Percentiles rank a stretch among this genome's conserved stretches.
phyloP scores from a whole-genome alignment of 2,888 invertebrate genomes.

The Clivina fossor region DNA sequence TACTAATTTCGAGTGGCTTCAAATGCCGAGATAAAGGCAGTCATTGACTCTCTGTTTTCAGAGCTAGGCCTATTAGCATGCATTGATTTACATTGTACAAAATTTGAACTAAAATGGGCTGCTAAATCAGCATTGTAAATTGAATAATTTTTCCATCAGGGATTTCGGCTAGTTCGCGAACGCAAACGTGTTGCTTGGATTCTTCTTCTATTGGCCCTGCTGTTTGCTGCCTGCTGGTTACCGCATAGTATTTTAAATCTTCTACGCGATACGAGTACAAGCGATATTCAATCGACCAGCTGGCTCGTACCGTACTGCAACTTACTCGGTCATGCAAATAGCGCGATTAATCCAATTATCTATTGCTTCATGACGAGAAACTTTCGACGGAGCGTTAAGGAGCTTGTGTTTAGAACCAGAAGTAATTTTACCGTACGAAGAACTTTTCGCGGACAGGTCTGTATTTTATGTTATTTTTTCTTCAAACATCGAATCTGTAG shows the following conservation, averaged over 20 bases:
- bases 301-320: conserved; percentile 64
- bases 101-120: no score
- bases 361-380: conserved; percentile 75
- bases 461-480: no score
- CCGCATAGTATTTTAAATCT: conserved; percentile 73
- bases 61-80: no score
- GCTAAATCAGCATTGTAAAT: no score
- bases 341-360: conserved; percentile 74
- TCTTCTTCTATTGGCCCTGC: conserved; percentile 68
- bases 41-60: no score
- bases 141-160: no score
- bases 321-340: conserved; percentile 73
- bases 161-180: conserved; percentile 66
- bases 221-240: conserved; percentile 78
- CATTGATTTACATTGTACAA: no score
- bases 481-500: no score
- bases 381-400: conserved; percentile 67
- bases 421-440: conserved; percentile 45
- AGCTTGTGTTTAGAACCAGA: conserved; percentile 55
- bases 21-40: no score
- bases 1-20: no score
- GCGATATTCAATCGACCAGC: conserved; percentile 51
- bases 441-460: conserved; percentile 43
- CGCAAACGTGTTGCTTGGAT: conserved; percentile 76
- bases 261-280: conserved; percentile 62